Percentiles rank a stretch among this genome's conserved stretches.
phyloP scores from a whole-genome alignment of 1,140 invertebrate species.

The Drosophila nasuta region DNA sequence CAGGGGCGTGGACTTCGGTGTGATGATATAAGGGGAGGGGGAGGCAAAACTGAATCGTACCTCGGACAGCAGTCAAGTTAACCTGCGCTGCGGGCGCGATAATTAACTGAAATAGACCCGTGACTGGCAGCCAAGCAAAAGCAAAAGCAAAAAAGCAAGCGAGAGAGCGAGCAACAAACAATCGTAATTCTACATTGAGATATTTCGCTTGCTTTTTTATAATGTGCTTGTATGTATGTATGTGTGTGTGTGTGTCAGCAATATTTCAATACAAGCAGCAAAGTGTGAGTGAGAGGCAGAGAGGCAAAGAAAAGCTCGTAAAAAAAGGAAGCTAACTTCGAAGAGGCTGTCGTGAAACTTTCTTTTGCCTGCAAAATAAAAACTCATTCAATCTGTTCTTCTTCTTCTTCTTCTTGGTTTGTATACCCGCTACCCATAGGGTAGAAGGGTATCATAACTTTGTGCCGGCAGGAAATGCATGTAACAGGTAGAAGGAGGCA shows the following conservation, averaged over 20 bases:
- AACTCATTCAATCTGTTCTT: constrained; percentile 25
- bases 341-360: constrained; percentile 41
- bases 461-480: too few species aligned
- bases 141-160: constrained; percentile 9
- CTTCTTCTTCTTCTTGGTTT: too few species aligned
- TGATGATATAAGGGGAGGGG: neutral
- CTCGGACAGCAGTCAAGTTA: constrained; percentile 41
- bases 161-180: constrained; percentile 40
- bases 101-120: constrained; percentile 82
- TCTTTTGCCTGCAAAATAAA: constrained; percentile 22
- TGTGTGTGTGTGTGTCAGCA: neutral
- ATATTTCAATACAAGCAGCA: constrained; percentile 8
- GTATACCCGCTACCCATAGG: too few species aligned
- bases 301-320: constrained; percentile 28
- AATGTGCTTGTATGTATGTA: neutral
- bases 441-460: too few species aligned
- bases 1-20: neutral
- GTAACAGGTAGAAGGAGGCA: too few species aligned
- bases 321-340: constrained; percentile 37
- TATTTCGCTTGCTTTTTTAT: constrained; percentile 19
- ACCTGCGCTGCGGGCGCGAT: constrained; percentile 69
- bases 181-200: constrained; percentile 41
- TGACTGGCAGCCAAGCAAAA: constrained; percentile 56
- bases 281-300: neutral
- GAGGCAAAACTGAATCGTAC: constrained; percentile 17